phyloP scores from a whole-genome alignment of 2,797 vertebrate species.

The Channallabes apus region DNA sequence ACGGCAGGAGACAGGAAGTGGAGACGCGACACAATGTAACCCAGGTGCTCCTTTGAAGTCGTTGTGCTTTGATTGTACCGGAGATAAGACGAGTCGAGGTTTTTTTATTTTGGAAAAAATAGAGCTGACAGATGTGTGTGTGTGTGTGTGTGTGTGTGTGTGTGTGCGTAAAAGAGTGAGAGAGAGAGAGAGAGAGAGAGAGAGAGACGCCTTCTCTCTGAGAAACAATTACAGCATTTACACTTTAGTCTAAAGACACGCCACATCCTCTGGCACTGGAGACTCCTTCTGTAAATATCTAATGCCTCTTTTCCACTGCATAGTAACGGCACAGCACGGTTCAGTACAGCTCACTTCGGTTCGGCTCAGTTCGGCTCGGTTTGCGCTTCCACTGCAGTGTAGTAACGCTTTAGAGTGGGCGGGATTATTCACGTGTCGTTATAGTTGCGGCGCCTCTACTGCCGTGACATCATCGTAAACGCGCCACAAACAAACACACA shows the following conservation, averaged over 20 bases:
- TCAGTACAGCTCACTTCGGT: too few relatives aligned
- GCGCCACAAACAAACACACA: too few relatives aligned
- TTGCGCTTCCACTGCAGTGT: too few relatives aligned
- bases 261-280: background rate
- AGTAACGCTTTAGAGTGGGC: too few relatives aligned
- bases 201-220: background rate
- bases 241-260: background rate
- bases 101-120: background rate
- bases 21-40: slow-evolving; percentile 16
- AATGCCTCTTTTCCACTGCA: too few relatives aligned
- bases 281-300: background rate
- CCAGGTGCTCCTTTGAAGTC: slow-evolving; percentile 42
- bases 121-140: slow-evolving; percentile 12
- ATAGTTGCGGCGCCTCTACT: too few relatives aligned
- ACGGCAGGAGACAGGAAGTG: slow-evolving; percentile 27
- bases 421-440: too few relatives aligned
- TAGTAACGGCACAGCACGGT: too few relatives aligned
- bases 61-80: slow-evolving; percentile 16
- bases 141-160: background rate
- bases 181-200: background rate
- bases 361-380: too few relatives aligned
- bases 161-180: background rate
- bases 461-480: too few relatives aligned
- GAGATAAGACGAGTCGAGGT: background rate
- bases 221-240: background rate